phyloP scores from a whole-genome alignment of 2,797 vertebrate species.

The Australoheros facetus region DNA sequence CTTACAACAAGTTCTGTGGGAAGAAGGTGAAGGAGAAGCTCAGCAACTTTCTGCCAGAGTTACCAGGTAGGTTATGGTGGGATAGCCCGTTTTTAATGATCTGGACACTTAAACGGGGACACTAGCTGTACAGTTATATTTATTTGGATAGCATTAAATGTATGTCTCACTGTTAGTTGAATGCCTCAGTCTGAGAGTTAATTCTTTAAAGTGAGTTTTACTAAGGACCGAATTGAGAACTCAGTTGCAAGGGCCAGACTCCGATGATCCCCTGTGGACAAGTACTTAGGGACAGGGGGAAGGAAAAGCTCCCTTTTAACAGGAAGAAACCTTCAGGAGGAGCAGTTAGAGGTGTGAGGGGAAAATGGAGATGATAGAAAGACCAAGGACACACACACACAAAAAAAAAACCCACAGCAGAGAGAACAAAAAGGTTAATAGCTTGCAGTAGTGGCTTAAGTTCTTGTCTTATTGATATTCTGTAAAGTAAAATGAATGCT shows the following conservation, averaged over 20 bases:
- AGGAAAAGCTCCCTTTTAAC: not conserved
- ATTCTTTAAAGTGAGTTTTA: not conserved
- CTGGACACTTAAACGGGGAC: too few relatives aligned
- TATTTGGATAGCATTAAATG: not conserved
- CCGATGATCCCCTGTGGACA: not conserved
- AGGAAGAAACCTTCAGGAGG: not conserved
- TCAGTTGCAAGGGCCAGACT: not conserved
- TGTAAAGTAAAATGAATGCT: not conserved
- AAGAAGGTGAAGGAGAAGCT: slow-evolving; percentile 99
- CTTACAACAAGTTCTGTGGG: slow-evolving; percentile 97
- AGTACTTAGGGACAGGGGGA: not conserved
- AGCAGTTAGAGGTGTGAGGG: not conserved
- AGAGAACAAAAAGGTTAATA: too few relatives aligned
- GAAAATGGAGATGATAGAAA: not conserved
- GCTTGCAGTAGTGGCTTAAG: too few relatives aligned
- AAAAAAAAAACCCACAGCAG: not conserved
- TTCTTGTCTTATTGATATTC: not conserved
- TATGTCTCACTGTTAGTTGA: too few relatives aligned
- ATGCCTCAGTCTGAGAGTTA: not conserved
- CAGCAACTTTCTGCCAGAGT: slow-evolving; percentile 96
- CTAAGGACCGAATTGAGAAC: not conserved
- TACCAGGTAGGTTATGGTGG: slow-evolving; percentile 82
- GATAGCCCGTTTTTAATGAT: not conserved
- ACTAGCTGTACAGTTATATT: not conserved
- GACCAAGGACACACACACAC: not conserved